Percentiles rank a stretch among this genome's conserved stretches.
phyloP scores from a whole-genome alignment of 1,140 invertebrate genomes.

The Drosophila nasuta region DNA sequence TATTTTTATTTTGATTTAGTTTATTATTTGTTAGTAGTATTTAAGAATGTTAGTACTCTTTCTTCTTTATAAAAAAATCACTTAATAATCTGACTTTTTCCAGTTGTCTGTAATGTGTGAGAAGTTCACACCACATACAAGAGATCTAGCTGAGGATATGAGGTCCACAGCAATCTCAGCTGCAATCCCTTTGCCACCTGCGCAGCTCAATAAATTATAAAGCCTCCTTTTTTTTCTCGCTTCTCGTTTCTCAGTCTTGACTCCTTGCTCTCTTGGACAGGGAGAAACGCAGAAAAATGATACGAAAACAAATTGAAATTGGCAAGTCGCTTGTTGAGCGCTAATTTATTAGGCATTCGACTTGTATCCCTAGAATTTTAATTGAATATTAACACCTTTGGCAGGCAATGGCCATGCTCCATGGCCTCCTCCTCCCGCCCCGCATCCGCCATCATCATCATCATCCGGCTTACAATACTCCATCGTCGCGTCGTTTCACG shows the following conservation, averaged over 20 bases:
- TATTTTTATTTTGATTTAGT: no score
- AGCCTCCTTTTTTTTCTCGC: not conserved
- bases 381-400: constrained; percentile 82
- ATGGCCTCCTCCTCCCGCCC: not conserved
- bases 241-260: not conserved
- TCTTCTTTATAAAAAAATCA: no score
- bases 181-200: constrained; percentile 56
- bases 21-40: no score
- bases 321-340: constrained; percentile 75
- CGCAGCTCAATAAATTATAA: constrained; percentile 74
- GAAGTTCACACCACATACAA: constrained; percentile 10
- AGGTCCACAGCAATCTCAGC: constrained; percentile 25
- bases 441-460: no score
- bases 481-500: constrained; percentile 4
- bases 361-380: constrained; percentile 73
- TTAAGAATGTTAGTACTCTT: no score
- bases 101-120: not conserved
- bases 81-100: not conserved
- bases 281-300: constrained; percentile 55
- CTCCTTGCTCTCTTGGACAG: not conserved
- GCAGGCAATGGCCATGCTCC: constrained; percentile 34
- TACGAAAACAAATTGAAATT: constrained; percentile 82
- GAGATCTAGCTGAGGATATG: not conserved
- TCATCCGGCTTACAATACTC: not conserved
- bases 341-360: constrained; percentile 73